These are phyloP conservation scores for Tinamus guttatus DNA, from an alignment of 2,113 vertebrate genomes.

Conservation along the genomic window DNA sequence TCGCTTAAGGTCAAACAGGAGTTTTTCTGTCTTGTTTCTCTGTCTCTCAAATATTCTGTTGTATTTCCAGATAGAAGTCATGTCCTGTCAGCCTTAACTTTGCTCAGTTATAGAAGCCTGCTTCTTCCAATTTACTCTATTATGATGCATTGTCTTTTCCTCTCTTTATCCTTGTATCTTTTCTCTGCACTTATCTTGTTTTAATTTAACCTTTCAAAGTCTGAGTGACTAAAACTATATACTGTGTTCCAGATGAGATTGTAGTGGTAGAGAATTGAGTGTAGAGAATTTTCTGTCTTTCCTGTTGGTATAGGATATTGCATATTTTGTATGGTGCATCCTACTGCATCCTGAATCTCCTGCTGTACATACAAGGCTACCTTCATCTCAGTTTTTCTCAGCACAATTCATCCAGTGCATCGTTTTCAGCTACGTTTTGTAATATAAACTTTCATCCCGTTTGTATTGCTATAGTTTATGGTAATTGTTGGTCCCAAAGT, in stretches of 20 bases:
- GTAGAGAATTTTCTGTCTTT: not conserved
- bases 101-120: not conserved
- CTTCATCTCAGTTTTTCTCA: not conserved
- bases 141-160: not conserved
- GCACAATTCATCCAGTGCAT: not conserved
- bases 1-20: not conserved
- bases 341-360: not conserved
- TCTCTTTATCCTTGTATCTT: not conserved
- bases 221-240: not conserved
- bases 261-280: too few species aligned
- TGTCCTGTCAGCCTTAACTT: not conserved
- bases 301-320: not conserved
- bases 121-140: not conserved
- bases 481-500: conserved; percentile 48
- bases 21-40: not conserved
- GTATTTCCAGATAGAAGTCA: not conserved
- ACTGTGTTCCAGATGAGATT: not conserved
- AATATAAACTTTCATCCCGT: not conserved
- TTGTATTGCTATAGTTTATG: conserved; percentile 38
- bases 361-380: not conserved
- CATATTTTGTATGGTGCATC: not conserved
- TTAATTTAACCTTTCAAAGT: not conserved
- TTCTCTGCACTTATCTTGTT: not conserved
- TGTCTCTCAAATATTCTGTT: not conserved
- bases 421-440: conserved; percentile 11